These are phyloP conservation scores for Amblyjoppa fuscipennis DNA, from an alignment of 2,888 invertebrate species.

Conservation along the genomic window DNA sequence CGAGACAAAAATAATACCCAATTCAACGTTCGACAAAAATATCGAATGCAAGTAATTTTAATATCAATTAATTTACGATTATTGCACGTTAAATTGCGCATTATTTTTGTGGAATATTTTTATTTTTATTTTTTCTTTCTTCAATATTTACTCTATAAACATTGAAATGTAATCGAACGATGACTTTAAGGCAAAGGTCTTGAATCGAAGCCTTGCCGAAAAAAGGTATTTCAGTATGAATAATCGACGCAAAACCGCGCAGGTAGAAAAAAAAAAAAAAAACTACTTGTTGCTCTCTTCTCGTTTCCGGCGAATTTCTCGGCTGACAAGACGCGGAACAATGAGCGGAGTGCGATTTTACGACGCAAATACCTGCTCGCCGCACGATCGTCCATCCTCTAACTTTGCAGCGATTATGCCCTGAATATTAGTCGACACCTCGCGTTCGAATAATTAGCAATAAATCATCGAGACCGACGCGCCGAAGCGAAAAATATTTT, in stretches of 20 bases:
- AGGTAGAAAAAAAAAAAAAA: neutral
- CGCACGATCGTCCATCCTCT: slow-evolving; percentile 9
- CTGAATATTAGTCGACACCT: neutral
- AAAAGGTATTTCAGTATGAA: neutral
- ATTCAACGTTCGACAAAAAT: too few relatives aligned
- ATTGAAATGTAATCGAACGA: too few relatives aligned
- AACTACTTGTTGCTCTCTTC: neutral
- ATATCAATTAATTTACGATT: too few relatives aligned
- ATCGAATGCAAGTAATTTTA: too few relatives aligned
- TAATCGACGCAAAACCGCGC: neutral
- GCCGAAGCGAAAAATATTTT: slow-evolving; percentile 20
- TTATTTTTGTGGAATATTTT: too few relatives aligned
- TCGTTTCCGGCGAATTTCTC: slow-evolving; percentile 1
- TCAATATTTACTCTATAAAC: too few relatives aligned
- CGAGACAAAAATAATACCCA: too few relatives aligned
- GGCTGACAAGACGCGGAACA: slow-evolving; percentile 1
- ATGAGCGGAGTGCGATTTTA: slow-evolving; percentile 17
- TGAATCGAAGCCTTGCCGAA: too few relatives aligned
- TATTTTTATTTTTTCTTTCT: too few relatives aligned
- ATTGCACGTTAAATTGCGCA: too few relatives aligned
- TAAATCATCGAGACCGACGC: slow-evolving; percentile 12
- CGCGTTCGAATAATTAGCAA: slow-evolving; percentile 31
- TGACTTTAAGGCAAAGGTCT: too few relatives aligned
- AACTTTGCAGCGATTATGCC: neutral
- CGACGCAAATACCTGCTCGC: slow-evolving; percentile 17